Evolutionary conservation across 2,113 vertebrate species (phyloP).

Genomic region (Pipra filicauda): DNA sequence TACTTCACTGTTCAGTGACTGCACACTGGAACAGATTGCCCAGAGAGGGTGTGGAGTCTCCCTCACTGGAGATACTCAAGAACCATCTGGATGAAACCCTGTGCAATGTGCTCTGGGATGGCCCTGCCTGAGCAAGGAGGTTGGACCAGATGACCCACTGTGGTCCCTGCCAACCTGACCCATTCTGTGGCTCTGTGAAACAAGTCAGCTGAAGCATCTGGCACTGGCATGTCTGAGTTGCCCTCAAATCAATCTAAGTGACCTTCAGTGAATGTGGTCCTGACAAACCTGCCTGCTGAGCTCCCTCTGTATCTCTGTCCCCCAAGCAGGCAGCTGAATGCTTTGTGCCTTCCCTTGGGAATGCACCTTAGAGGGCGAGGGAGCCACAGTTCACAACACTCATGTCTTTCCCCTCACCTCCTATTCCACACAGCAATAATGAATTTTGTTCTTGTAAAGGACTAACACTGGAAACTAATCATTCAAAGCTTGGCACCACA

Average conservation of each 20-base stretch:
- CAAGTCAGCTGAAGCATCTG: background rate
- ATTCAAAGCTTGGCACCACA: background rate
- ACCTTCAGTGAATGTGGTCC: rapidly evolving
- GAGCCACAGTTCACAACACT: background rate
- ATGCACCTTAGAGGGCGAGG: background rate
- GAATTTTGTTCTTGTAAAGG: background rate
- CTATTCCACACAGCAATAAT: rapidly evolving
- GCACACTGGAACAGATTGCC: background rate
- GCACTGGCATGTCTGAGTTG: background rate
- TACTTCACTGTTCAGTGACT: background rate
- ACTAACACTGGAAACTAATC: background rate
- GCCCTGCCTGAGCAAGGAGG: background rate
- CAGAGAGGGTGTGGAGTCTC: background rate
- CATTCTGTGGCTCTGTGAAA: background rate
- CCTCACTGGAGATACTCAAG: background rate
- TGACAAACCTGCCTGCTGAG: background rate
- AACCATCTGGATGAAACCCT: background rate
- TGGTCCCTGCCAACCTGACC: background rate
- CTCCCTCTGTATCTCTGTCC: background rate
- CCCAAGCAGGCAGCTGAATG: background rate
- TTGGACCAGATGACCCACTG: background rate
- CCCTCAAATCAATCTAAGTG: background rate
- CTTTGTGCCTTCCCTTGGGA: background rate
- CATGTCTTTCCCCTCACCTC: background rate
- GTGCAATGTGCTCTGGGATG: background rate